Conservation (phyloP, 2,888 invertebrate genomes). For the Pterostichus niger region DNA sequence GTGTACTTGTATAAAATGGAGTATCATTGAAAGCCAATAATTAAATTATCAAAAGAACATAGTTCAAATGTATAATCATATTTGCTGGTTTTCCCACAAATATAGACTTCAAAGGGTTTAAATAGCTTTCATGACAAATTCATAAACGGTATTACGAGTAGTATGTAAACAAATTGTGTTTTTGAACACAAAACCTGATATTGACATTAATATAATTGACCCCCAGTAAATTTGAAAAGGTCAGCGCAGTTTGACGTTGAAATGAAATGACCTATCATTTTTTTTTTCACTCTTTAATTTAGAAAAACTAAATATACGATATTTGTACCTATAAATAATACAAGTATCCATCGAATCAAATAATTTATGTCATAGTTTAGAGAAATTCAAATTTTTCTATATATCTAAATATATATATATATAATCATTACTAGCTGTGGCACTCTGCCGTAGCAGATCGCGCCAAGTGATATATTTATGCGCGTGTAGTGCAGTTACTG, state of each 20-base stretch:
- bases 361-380: no score
- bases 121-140: constrained; percentile 33
- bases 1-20: neutral
- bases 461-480: no score
- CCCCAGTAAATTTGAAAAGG: neutral
- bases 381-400: no score
- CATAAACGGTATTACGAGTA: constrained; percentile 27
- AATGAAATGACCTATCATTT: neutral
- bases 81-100: neutral
- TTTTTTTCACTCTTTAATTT: neutral
- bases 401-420: no score
- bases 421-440: no score
- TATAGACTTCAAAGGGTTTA: constrained; percentile 22
- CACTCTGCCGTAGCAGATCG: no score
- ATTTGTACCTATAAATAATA: no score
- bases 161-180: constrained; percentile 41
- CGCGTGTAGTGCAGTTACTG: no score
- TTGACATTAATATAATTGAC: constrained; percentile 25
- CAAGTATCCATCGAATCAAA: no score
- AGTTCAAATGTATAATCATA: neutral
- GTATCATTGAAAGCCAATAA: no score
- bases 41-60: no score
- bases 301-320: neutral
- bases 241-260: neutral
- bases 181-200: neutral